Percentiles rank a stretch among this genome's conserved stretches.
These are phyloP conservation scores for Drosophila ohnishii DNA, from an alignment of 1,140 invertebrate genomes.

Conservation along the genomic window DNA sequence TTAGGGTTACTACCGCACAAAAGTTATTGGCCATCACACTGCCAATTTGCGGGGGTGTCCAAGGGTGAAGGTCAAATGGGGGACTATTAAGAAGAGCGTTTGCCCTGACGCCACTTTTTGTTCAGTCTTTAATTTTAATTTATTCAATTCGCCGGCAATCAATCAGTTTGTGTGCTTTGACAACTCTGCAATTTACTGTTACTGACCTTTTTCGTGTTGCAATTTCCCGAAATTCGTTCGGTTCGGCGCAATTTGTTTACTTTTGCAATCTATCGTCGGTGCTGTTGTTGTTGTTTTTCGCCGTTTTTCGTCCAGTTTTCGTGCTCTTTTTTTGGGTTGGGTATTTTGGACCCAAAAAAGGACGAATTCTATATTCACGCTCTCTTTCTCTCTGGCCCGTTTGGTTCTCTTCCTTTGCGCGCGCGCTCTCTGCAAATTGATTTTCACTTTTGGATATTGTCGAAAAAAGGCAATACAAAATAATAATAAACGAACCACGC, in stretches of 20 bases:
- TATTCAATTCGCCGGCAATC: slow-evolving; percentile 20
- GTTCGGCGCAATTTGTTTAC: slow-evolving; percentile 70
- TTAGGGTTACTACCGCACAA: slow-evolving; percentile 24
- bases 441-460: slow-evolving; percentile 76
- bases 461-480: slow-evolving; percentile 53
- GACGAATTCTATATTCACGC: slow-evolving; percentile 32
- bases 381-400: slow-evolving; percentile 10
- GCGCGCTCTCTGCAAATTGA: slow-evolving; percentile 73
- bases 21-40: slow-evolving; percentile 16
- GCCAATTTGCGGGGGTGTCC: slow-evolving; percentile 39
- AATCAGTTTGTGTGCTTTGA: slow-evolving; percentile 17
- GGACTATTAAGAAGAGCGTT: slow-evolving; percentile 28
- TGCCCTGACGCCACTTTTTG: slow-evolving; percentile 5
- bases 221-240: slow-evolving; percentile 39
- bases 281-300: slow-evolving; percentile 47
- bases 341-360: slow-evolving; percentile 45
- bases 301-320: slow-evolving; percentile 69
- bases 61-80: slow-evolving; percentile 44
- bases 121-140: slow-evolving; percentile 7
- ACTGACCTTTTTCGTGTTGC: slow-evolving; percentile 41
- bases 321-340: slow-evolving; percentile 51
- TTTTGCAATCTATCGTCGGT: slow-evolving; percentile 52
- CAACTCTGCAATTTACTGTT: slow-evolving; percentile 29
- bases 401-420: slow-evolving; percentile 44
- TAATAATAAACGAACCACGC: slow-evolving; percentile 51